phyloP scores from a whole-genome alignment of 2,888 invertebrate genomes.

The Odontomyia ornata region DNA sequence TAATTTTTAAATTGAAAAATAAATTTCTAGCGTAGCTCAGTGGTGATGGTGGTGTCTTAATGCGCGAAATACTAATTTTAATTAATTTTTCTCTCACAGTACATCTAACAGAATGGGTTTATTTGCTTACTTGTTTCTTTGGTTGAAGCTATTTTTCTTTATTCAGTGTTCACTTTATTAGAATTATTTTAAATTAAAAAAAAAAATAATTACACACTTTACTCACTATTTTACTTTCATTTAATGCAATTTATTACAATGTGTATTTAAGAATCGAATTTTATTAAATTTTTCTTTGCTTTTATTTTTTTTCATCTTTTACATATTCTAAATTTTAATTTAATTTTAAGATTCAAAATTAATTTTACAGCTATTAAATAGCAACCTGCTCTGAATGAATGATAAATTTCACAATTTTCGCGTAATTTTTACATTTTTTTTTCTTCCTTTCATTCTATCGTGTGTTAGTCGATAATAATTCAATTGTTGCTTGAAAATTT shows the following conservation, averaged over 20 bases:
- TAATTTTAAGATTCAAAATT: slow-evolving; percentile 25
- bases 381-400: slow-evolving; percentile 33
- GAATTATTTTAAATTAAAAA: neutral
- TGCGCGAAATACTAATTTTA: too few relatives aligned
- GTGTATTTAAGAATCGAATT: slow-evolving; percentile 2
- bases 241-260: slow-evolving; percentile 17
- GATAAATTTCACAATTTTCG: slow-evolving; percentile 17
- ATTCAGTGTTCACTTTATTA: neutral
- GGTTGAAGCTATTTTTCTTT: slow-evolving; percentile 16
- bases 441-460: neutral
- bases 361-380: slow-evolving; percentile 26
- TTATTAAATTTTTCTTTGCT: slow-evolving; percentile 4
- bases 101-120: slow-evolving; percentile 11
- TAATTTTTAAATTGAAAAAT: neutral
- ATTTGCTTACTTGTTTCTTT: slow-evolving; percentile 24
- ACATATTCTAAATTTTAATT: neutral
- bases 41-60: too few relatives aligned
- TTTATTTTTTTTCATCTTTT: too few relatives aligned
- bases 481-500: neutral
- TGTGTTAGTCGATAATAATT: neutral
- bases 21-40: neutral
- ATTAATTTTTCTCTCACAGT: neutral
- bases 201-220: slow-evolving; percentile 17
- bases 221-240: neutral
- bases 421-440: slow-evolving; percentile 9